These are phyloP conservation scores for Steinernema carpocapsae DNA, from an alignment of 2,888 invertebrate genomes.

Conservation along the genomic window DNA sequence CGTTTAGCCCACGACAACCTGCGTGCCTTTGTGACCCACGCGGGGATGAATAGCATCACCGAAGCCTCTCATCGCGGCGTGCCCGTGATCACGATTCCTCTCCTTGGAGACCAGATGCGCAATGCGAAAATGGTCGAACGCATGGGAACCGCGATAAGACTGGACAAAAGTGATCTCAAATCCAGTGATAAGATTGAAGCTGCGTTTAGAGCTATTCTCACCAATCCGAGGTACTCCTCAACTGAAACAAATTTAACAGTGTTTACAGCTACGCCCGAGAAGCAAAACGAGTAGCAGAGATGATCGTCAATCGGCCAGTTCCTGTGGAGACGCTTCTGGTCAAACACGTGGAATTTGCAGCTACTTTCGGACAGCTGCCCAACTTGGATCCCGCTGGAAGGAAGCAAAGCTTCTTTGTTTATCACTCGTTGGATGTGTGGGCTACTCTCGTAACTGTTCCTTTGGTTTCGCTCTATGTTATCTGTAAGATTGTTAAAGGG, in stretches of 20 bases:
- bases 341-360: not conserved
- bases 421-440: not conserved
- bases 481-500: not conserved
- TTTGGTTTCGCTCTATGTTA: not conserved
- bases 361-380: not conserved
- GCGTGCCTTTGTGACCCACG: not conserved
- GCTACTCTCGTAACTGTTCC: not conserved
- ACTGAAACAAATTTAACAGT: not conserved
- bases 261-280: not conserved
- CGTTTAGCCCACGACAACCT: slow-evolving; percentile 1
- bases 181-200: not conserved
- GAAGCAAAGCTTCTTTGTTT: not conserved
- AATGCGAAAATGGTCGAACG: not conserved
- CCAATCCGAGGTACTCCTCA: not conserved
- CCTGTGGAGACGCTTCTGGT: not conserved
- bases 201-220: not conserved
- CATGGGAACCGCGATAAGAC: not conserved
- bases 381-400: not conserved
- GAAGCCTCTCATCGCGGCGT: slow-evolving; percentile 2
- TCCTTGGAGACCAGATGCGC: not conserved
- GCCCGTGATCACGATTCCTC: not conserved
- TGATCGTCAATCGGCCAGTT: not conserved
- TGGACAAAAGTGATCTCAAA: not conserved
- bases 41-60: not conserved
- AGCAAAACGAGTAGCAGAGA: not conserved